These are phyloP conservation scores for Acleris holmiana DNA, from an alignment of 2,888 invertebrate species.

Conservation along the genomic window DNA sequence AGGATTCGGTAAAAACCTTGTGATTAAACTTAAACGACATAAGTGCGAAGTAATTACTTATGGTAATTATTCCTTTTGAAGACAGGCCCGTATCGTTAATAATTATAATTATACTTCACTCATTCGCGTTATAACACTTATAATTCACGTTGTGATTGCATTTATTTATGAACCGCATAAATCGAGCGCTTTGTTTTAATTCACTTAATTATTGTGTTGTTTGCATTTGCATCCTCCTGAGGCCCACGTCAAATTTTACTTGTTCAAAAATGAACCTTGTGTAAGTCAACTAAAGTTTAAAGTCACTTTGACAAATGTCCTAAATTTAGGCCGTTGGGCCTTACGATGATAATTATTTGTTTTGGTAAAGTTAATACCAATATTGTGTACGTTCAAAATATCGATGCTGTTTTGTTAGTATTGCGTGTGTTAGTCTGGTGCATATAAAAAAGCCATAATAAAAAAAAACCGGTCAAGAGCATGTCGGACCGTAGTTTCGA, in stretches of 20 bases:
- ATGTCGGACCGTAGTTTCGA: too few species aligned
- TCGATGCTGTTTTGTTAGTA: too few species aligned
- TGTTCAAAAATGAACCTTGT: too few species aligned
- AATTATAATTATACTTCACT: neutral
- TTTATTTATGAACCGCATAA: constrained; percentile 28
- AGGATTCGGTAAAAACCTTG: neutral
- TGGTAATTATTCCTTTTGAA: constrained; percentile 8
- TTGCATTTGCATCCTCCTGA: constrained; percentile 15
- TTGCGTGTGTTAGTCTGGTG: too few species aligned
- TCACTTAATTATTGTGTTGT: constrained; percentile 29
- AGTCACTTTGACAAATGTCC: too few species aligned
- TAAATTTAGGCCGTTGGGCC: too few species aligned
- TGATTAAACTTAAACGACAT: neutral
- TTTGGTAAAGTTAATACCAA: neutral
- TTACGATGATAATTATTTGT: constrained; percentile 3
- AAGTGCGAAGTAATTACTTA: constrained; percentile 2
- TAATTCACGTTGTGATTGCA: constrained; percentile 31
- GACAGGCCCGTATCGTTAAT: constrained; percentile 9
- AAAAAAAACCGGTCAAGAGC: too few species aligned
- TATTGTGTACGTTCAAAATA: neutral
- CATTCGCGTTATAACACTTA: constrained; percentile 12
- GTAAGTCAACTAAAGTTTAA: too few species aligned
- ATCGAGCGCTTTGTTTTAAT: constrained; percentile 20
- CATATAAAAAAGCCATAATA: too few species aligned
- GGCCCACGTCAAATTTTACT: too few species aligned